Percentiles rank a stretch among this genome's conserved stretches.
Conservation (phyloP, 2,113 vertebrate genomes). For the Nibea albiflora region DNA sequence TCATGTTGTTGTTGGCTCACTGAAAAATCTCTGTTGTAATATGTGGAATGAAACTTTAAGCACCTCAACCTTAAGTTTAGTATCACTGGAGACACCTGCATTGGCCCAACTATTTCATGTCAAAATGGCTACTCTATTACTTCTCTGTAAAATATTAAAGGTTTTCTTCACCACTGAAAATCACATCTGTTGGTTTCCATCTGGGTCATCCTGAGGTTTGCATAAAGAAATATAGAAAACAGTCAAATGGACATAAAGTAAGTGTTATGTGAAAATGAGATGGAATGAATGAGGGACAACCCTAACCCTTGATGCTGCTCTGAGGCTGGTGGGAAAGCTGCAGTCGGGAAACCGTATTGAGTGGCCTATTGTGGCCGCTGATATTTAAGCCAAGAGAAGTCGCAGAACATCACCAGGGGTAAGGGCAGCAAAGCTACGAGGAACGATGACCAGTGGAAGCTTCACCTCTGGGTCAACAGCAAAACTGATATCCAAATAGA, state of each 20-base stretch:
- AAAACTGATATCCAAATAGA: conserved; percentile 79
- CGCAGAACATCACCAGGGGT: no score
- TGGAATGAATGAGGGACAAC: no score
- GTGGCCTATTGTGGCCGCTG: neutral
- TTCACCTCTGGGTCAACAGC: conserved; percentile 64
- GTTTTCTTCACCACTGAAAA: neutral
- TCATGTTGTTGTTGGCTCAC: no score
- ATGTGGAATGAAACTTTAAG: no score
- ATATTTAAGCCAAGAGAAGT: no score
- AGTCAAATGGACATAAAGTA: no score
- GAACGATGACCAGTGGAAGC: conserved; percentile 71
- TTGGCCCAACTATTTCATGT: no score
- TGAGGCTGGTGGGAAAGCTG: conserved; percentile 8
- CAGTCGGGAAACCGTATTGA: neutral
- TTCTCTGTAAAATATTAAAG: neutral
- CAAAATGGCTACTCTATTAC: no score
- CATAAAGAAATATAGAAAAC: neutral
- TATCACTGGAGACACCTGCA: no score
- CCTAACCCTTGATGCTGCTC: neutral
- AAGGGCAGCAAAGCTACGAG: neutral
- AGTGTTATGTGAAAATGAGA: no score
- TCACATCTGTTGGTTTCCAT: neutral
- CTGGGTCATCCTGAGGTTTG: neutral
- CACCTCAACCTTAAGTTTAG: no score
- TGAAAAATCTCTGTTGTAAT: no score